Evolutionary conservation across 2,113 vertebrate species (phyloP).

Genomic region (Epinephelus cyanopodus): DNA sequence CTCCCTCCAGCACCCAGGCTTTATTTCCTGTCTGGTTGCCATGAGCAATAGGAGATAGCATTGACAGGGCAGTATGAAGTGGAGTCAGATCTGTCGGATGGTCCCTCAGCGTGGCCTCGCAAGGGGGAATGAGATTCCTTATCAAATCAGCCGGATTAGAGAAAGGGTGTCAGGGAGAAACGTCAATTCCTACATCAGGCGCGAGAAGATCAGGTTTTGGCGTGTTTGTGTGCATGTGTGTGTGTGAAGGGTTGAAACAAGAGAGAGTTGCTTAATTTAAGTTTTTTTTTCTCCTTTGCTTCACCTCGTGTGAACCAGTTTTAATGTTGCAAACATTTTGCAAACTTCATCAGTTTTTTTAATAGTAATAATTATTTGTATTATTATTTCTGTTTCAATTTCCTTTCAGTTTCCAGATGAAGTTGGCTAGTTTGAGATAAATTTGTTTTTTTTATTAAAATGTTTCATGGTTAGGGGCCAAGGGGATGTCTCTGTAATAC

Average conservation of each 20-base stretch:
- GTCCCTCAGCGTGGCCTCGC: conserved; percentile 59
- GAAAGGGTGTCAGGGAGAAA: conserved; percentile 64
- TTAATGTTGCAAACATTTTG: neutral
- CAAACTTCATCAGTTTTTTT: neutral
- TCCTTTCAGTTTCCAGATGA: neutral
- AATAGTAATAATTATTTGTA: conserved; percentile 21
- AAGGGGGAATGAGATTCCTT: conserved; percentile 79
- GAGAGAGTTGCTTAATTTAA: neutral
- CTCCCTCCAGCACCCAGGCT: conserved; percentile 28
- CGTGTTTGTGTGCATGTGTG: conserved; percentile 10
- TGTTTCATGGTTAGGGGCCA: conserved; percentile 2
- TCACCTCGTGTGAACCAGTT: conserved; percentile 5
- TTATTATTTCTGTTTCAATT: conserved; percentile 44
- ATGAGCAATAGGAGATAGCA: conserved; percentile 77
- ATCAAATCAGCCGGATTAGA: conserved; percentile 83
- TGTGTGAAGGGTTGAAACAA: conserved; percentile 10
- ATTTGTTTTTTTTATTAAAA: conserved; percentile 26
- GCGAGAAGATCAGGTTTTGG: conserved; percentile 42
- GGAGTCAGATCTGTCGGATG: conserved; percentile 77
- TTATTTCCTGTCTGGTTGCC: conserved; percentile 78
- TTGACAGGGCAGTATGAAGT: conserved; percentile 78
- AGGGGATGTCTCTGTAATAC: neutral
- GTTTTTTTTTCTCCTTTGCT: neutral
- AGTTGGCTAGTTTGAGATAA: conserved; percentile 16
- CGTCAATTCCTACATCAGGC: conserved; percentile 65